Evolutionary conservation across 2,888 invertebrate species (phyloP).

Genomic region (Eupithecia centaureata): DNA sequence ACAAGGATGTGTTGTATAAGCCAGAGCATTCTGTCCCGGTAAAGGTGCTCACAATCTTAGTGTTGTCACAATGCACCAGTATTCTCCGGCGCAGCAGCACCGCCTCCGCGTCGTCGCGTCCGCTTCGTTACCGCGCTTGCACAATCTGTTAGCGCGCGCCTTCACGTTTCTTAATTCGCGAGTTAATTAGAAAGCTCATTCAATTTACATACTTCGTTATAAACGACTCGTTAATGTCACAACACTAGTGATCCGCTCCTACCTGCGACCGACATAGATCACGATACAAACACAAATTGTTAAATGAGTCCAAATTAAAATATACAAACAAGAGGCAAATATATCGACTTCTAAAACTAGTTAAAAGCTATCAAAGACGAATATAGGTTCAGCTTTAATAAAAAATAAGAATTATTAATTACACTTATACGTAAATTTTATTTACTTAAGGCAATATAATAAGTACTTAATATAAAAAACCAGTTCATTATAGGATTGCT

Average conservation of each 20-base stretch:
- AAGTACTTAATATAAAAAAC: no score
- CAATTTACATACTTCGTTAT: constrained; percentile 12
- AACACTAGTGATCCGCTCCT: background rate
- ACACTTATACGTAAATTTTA: no score
- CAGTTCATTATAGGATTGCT: background rate
- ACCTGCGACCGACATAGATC: background rate
- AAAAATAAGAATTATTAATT: no score
- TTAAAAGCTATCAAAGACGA: no score
- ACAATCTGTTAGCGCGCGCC: constrained; percentile 63
- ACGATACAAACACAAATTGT: background rate
- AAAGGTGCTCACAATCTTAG: no score
- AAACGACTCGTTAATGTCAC: background rate
- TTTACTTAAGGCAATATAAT: no score
- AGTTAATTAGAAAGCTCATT: constrained; percentile 63
- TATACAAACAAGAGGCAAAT: background rate
- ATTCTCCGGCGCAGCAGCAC: no score
- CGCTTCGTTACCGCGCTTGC: constrained; percentile 76
- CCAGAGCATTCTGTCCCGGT: no score
- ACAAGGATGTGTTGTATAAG: no score
- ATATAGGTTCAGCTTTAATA: no score
- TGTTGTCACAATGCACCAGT: no score
- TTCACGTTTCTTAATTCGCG: constrained; percentile 72
- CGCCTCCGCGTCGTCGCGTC: background rate
- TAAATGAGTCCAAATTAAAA: background rate
- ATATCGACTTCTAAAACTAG: background rate